These are phyloP conservation scores for Zaprionus camerounensis DNA, from an alignment of 1,140 invertebrate species.

Conservation along the genomic window DNA sequence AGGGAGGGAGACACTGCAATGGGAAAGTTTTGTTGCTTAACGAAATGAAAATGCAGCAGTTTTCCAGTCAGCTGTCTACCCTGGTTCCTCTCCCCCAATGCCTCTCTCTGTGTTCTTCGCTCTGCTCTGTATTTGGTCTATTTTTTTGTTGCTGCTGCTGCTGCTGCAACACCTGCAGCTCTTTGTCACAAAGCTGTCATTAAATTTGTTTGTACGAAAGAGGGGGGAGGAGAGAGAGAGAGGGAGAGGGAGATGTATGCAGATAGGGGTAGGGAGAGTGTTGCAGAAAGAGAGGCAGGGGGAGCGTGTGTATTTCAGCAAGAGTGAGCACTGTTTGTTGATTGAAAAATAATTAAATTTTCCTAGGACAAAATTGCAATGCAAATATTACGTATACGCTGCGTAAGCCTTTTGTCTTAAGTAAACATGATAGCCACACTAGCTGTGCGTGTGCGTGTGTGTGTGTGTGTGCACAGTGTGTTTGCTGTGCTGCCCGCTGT, in stretches of 20 bases:
- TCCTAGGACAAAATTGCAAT: constrained; percentile 34
- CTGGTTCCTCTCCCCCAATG: not conserved
- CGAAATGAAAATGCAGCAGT: constrained; percentile 52
- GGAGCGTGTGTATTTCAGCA: not conserved
- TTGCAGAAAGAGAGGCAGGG: too few relatives aligned
- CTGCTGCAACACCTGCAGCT: constrained; percentile 45
- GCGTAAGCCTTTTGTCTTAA: constrained; percentile 47
- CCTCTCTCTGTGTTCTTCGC: not conserved
- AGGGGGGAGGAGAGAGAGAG: not conserved
- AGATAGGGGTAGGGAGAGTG: too few relatives aligned
- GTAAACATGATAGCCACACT: constrained; percentile 28
- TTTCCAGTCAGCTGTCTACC: constrained; percentile 14
- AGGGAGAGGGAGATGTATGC: not conserved
- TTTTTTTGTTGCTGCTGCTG: not conserved
- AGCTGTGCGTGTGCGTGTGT: not conserved
- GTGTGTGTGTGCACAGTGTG: not conserved
- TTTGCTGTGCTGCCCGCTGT: not conserved
- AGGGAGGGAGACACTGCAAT: not conserved
- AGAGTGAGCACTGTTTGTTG: constrained; percentile 41
- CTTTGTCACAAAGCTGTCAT: constrained; percentile 57
- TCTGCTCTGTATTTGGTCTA: not conserved
- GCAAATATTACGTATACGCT: constrained; percentile 50
- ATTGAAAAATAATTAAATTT: constrained; percentile 67
- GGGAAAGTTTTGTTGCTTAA: constrained; percentile 45
- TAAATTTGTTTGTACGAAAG: constrained; percentile 47